phyloP scores from a whole-genome alignment of 1,140 invertebrate species.

The Sarcophaga peregrina region DNA sequence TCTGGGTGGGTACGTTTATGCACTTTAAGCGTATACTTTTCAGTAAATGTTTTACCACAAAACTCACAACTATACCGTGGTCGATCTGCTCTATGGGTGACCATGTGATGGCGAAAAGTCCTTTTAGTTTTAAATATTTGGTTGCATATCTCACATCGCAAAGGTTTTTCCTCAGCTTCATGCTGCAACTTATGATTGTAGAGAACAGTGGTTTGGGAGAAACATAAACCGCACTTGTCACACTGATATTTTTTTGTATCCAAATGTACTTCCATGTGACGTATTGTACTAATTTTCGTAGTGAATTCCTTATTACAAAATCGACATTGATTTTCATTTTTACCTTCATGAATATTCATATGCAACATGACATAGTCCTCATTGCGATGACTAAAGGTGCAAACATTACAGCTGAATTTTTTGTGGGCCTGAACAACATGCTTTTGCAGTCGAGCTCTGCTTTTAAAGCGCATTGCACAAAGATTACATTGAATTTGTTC shows the following conservation, averaged over 20 bases:
- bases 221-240: conserved; percentile 48
- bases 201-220: conserved; percentile 46
- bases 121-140: conserved; percentile 48
- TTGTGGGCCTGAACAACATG: conserved; percentile 43
- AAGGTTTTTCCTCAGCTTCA: conserved; percentile 48
- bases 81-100: conserved; percentile 45
- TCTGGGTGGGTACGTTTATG: conserved; percentile 47
- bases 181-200: conserved; percentile 49
- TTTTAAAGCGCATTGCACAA: conserved; percentile 45
- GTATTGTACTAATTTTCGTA: conserved; percentile 46
- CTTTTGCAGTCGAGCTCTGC: conserved; percentile 32
- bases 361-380: conserved; percentile 47
- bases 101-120: conserved; percentile 47
- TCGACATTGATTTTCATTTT: conserved; percentile 45
- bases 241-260: conserved; percentile 48
- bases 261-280: conserved; percentile 48
- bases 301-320: conserved; percentile 46
- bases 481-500: conserved; percentile 44
- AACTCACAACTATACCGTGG: conserved; percentile 46
- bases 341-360: conserved; percentile 48
- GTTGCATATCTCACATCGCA: conserved; percentile 45
- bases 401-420: conserved; percentile 46
- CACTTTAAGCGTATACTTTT: conserved; percentile 48
- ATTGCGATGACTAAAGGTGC: conserved; percentile 43
- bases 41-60: conserved; percentile 46